Evolutionary conservation across 2,888 invertebrate genomes (phyloP), one percentile per base, ranked within the genome.

Genomic region (Drosophila phalerata): DNA sequence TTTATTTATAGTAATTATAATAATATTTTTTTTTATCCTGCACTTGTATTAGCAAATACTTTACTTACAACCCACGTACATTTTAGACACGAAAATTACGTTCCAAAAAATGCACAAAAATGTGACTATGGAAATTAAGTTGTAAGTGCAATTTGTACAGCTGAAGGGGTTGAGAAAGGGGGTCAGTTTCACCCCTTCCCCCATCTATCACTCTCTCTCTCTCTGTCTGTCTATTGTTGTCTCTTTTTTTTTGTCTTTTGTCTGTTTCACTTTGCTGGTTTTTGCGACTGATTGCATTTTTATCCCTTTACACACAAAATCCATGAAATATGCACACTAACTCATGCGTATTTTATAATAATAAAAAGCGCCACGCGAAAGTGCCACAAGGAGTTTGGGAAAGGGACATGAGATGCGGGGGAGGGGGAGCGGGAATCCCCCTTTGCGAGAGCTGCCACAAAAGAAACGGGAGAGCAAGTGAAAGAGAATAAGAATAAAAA

Each of bases 311-410:
- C 81, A 86, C 82, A 85, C 87, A 81, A 85, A 85, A 87, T 82
- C 85, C 87, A 81, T 85, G 85, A 85, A 85, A 85, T 85, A 85
- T 85, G 85, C 85, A 85, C 85, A 85, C 85, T 85, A 87, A 85
- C 85, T 85, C 87, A 85, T 85, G 85, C 85, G 87, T 85, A 85
- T 85, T 85, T 87, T 85, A 85, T 87, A 85, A 82, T 85, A 85
- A 85, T 85, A 85, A 85, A 85, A 85, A 85, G 80, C 80, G 73
- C 80, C 43, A 71, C 73, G 63, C 69, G 52, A 69, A 77, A 69
- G 77, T 73, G 70, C 67, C 65, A 79, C 52, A 63, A 48, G 34
- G 57, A 34, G 52, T 28, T 9, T 17, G 42, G 11, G 32, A 25
- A 5, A 1, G 28, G 5, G n/a, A 37, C 34, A 8, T 0, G 9